phyloP scores from a whole-genome alignment of 2,113 vertebrate species.

The Anarhynchus alexandrinus region DNA sequence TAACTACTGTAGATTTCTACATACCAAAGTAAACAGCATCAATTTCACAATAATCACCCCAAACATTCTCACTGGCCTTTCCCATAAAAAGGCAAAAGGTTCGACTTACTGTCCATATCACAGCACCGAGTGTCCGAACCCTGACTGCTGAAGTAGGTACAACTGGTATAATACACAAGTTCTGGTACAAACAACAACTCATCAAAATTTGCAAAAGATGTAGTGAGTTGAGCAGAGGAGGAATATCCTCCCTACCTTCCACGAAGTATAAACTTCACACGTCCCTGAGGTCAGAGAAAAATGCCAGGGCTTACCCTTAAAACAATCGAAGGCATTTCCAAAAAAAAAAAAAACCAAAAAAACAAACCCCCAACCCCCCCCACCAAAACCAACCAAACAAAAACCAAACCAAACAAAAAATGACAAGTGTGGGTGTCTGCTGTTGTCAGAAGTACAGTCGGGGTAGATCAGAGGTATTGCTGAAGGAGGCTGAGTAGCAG shows the following conservation, averaged over 20 bases:
- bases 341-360: neutral
- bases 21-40: neutral
- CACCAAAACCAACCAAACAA: neutral
- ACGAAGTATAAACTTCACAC: neutral
- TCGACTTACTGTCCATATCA: neutral
- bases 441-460: neutral
- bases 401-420: neutral
- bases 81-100: neutral
- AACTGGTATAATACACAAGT: neutral
- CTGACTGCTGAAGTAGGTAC: rapidly evolving
- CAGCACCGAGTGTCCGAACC: neutral
- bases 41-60: neutral
- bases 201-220: neutral
- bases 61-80: neutral
- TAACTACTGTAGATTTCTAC: neutral
- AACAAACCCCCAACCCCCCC: too few relatives aligned
- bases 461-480: neutral
- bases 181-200: neutral
- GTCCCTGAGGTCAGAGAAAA: neutral
- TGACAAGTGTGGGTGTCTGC: neutral
- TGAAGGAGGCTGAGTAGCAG: neutral
- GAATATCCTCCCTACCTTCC: neutral
- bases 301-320: neutral
- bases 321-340: neutral
- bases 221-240: neutral